Conservation (phyloP, 2,113 vertebrate species). For the Microtus montanus region DNA sequence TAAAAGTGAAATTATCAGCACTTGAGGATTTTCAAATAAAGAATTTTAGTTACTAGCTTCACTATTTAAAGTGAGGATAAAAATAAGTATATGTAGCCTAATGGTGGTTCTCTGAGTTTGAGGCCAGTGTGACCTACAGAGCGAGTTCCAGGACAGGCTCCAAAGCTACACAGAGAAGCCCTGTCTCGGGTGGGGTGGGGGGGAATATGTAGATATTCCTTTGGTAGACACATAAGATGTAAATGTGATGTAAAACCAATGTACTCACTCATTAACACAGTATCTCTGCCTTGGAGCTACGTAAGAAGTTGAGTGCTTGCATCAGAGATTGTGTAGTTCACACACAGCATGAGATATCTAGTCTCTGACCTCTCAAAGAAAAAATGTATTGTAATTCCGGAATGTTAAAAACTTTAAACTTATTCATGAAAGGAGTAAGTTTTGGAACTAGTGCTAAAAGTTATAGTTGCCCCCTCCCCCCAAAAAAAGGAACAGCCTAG, state of each 20-base stretch:
- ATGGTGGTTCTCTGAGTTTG: too few species aligned
- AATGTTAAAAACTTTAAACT: constrained; percentile 1
- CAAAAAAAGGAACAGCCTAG: neutral
- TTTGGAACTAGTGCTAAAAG: neutral
- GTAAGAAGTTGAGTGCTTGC: neutral
- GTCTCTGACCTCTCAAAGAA: neutral
- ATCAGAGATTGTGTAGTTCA: neutral
- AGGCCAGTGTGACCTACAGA: too few species aligned
- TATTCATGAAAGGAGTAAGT: neutral
- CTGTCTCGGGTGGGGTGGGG: too few species aligned
- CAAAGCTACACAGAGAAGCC: too few species aligned
- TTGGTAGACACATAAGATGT: neutral
- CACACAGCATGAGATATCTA: constrained; percentile 4
- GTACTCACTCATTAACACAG: neutral
- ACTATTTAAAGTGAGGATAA: constrained; percentile 35
- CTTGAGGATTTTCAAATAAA: constrained; percentile 29
- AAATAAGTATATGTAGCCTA: neutral
- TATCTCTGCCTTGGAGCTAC: neutral
- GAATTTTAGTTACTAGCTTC: constrained; percentile 31
- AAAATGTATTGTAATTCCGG: constrained; percentile 34
- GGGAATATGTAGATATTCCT: neutral
- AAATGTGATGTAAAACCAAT: neutral
- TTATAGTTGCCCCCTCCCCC: neutral
- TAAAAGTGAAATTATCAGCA: constrained; percentile 13
- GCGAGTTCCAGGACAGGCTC: too few species aligned